phyloP scores from a whole-genome alignment of 2,113 vertebrate genomes.

The western clawed frog (Xenopus tropicalis) region DNA sequence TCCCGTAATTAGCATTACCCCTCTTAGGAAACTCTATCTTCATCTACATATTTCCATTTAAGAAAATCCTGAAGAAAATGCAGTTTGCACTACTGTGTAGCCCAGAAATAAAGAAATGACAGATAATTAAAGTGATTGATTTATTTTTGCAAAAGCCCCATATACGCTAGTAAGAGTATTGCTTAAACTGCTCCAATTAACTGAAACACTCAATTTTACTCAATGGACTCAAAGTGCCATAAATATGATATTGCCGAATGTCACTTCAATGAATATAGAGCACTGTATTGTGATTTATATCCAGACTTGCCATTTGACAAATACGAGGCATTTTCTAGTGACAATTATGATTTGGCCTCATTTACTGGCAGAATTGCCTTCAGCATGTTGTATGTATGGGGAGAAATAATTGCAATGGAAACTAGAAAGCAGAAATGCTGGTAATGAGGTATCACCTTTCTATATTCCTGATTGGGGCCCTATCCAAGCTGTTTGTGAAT shows the following conservation, averaged over 20 bases:
- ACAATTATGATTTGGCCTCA: slow-evolving; percentile 1
- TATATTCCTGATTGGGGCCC: too few relatives aligned
- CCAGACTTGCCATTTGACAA: not conserved
- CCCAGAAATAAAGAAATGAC: too few relatives aligned
- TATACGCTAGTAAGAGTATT: not conserved
- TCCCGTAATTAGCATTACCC: too few relatives aligned
- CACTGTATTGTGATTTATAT: not conserved
- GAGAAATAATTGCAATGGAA: not conserved
- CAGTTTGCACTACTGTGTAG: too few relatives aligned
- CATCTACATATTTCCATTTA: too few relatives aligned
- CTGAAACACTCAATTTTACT: not conserved
- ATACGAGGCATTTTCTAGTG: not conserved
- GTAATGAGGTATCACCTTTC: too few relatives aligned
- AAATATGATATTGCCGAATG: not conserved
- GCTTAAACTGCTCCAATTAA: not conserved
- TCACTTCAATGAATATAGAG: not conserved
- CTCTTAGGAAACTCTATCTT: too few relatives aligned
- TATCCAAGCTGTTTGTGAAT: too few relatives aligned
- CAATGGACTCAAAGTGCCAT: not conserved
- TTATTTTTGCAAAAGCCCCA: too few relatives aligned
- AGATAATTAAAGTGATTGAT: too few relatives aligned
- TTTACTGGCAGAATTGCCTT: not conserved
- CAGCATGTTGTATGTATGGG: not conserved
- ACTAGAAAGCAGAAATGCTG: too few relatives aligned
- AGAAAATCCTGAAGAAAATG: too few relatives aligned